A percentile compares a stretch with the other conserved stretches of the same genome.
These are phyloP conservation scores for Lycaon pictus DNA, from an alignment of 2,113 vertebrate genomes.

Conservation along the genomic window DNA sequence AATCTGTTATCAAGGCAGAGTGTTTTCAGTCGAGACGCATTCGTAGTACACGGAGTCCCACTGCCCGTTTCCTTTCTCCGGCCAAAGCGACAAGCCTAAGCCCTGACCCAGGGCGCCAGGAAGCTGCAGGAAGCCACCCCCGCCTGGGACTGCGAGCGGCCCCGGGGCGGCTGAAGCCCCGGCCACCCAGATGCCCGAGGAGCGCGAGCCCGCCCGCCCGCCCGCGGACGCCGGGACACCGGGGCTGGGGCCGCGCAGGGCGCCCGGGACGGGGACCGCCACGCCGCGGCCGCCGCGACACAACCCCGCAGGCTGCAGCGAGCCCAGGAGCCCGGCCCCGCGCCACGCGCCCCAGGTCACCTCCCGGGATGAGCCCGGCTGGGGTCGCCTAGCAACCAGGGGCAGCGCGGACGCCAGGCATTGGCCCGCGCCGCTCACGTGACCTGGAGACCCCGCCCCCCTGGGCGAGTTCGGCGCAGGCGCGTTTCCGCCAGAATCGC, in stretches of 20 bases:
- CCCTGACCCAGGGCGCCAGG: neutral
- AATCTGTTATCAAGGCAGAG: neutral
- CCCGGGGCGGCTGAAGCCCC: too few species aligned
- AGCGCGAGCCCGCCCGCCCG: too few species aligned
- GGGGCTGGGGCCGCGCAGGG: neutral
- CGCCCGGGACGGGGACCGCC: neutral
- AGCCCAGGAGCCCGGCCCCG: fast-evolving
- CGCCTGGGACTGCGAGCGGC: neutral
- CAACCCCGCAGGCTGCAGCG: fast-evolving
- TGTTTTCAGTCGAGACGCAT: neutral
- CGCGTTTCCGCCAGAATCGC: fast-evolving
- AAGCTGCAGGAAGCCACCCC: slow-evolving; percentile 1
- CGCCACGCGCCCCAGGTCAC: fast-evolving
- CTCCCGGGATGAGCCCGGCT: fast-evolving
- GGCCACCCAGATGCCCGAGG: too few species aligned
- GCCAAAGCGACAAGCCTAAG: neutral
- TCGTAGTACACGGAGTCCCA: neutral
- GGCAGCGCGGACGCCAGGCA: neutral
- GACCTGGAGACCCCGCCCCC: too few species aligned
- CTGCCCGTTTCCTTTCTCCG: neutral
- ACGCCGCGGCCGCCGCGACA: too few species aligned
- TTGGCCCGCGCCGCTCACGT: neutral
- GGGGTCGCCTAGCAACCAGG: slow-evolving; percentile 63
- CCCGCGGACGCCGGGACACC: too few species aligned
- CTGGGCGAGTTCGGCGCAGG: neutral